These are phyloP conservation scores for Lordiphosa collinella DNA, from an alignment of 1,140 invertebrate genomes.

Conservation along the genomic window DNA sequence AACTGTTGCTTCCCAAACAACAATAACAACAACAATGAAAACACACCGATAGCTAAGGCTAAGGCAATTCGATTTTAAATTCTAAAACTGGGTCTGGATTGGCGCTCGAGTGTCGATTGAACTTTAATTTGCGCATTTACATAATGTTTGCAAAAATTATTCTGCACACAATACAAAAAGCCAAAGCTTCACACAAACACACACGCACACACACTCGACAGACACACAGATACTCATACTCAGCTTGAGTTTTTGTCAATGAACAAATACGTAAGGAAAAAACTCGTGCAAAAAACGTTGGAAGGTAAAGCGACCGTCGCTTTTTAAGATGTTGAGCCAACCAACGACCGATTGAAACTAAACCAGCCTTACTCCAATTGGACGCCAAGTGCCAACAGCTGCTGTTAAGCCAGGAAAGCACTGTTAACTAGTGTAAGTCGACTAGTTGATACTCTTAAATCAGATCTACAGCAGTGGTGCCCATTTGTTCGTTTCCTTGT, in stretches of 20 bases:
- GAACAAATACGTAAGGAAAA: constrained; percentile 77
- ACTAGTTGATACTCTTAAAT: no score
- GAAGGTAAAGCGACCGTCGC: constrained; percentile 11
- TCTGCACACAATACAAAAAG: constrained; percentile 58
- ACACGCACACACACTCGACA: constrained; percentile 29
- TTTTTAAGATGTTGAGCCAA: constrained; percentile 27
- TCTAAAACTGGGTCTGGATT: constrained; percentile 1
- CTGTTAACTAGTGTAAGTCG: no score
- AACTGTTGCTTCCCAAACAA: constrained; percentile 21
- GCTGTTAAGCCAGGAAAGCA: constrained; percentile 6
- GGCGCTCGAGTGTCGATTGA: constrained; percentile 40
- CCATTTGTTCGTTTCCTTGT: no score
- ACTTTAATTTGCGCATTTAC: constrained; percentile 60
- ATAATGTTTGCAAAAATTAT: constrained; percentile 66
- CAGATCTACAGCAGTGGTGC: no score
- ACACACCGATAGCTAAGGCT: constrained; percentile 19
- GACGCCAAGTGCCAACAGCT: constrained; percentile 7
- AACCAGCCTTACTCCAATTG: constrained; percentile 39
- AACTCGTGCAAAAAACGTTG: constrained; percentile 75
- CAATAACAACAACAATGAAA: no score
- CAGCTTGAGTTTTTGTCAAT: constrained; percentile 77
- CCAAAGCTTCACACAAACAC: constrained; percentile 29
- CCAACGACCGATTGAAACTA: constrained; percentile 54
- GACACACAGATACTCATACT: constrained; percentile 45
- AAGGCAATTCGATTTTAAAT: constrained; percentile 31